Percentiles rank a stretch among this genome's conserved stretches.
phyloP scores from a whole-genome alignment of 2,797 vertebrate species.

The Manis javanica region DNA sequence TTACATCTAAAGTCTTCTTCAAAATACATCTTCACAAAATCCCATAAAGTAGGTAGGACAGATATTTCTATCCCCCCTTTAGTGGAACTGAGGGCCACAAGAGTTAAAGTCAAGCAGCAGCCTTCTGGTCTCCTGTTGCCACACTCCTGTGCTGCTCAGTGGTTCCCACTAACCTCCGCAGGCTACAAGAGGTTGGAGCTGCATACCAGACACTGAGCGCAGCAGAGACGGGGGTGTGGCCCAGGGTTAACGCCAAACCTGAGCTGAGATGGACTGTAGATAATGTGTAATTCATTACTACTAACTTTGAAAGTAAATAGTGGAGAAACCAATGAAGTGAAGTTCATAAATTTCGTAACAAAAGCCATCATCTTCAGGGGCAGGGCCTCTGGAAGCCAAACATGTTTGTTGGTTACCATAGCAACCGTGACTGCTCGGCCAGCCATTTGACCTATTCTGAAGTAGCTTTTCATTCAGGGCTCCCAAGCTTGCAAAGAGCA shows the following conservation, averaged over 20 bases:
- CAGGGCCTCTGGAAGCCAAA: constrained; percentile 45
- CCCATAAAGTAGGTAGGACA: background rate
- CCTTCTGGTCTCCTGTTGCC: background rate
- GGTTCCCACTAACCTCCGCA: background rate
- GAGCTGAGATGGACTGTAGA: background rate
- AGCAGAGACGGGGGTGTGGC: background rate
- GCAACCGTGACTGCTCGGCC: background rate
- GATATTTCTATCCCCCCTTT: constrained; percentile 5
- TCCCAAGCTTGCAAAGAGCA: constrained; percentile 50
- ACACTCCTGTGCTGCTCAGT: background rate
- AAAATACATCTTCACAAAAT: background rate
- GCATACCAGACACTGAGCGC: background rate
- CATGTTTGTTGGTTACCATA: constrained; percentile 63
- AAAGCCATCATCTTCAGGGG: constrained; percentile 38
- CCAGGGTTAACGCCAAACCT: background rate
- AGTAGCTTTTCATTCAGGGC: constrained; percentile 11
- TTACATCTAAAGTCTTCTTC: background rate
- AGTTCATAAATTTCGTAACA: constrained; percentile 58
- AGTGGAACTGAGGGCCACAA: background rate
- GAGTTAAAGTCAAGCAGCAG: constrained; percentile 11
- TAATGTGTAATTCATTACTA: constrained; percentile 26
- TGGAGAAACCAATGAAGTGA: constrained; percentile 22
- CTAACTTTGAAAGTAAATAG: constrained; percentile 62
- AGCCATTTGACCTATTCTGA: constrained; percentile 48
- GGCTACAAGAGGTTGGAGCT: background rate